Evolutionary conservation across 23 tunicate genomes (phyloP), one percentile per base, ranked within the genome.

Genomic region (Ascidia mentula): DNA sequence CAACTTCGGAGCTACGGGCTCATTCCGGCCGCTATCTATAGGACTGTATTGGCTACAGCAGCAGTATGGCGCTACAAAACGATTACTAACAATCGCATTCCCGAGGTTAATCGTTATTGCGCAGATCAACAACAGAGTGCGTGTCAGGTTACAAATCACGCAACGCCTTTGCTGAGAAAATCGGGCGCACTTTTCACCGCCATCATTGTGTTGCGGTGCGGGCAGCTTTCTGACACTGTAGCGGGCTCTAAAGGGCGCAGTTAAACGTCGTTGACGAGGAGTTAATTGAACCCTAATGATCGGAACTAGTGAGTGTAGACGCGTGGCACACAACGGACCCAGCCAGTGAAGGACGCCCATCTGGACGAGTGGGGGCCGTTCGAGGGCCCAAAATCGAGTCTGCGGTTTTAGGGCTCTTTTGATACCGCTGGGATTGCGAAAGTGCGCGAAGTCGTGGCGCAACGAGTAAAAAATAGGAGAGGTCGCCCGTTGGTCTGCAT

Each of bases 41-140:
- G 65, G 65, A 20, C n/a, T n/a, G n/a, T n/a, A n/a, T n/a, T n/a
- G n/a, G n/a, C n/a, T n/a, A n/a, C n/a, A n/a, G n/a, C n/a, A n/a
- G n/a, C n/a, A n/a, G n/a, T 20, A 5, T 53, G 65, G 28, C 13
- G 65, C 65, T 53, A 9, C 7, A 53, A 53, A 20, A 6, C 1
- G 12, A 53, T 28, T 9, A 53, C 12, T 9, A 28, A 5, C 65
- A 20, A 53, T 53, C 65, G 13, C 65, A 53, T 53, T 53, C 65
- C n/a, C 65, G 65, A 53, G 7, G 65, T 9, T 53, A 53, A 53
- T 53, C 65, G 65, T 53, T 53, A 53, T 53, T 53, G 65, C 65
- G 65, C 12, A 28, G 24, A 53, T 53, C 28, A 28, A 53, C 65
- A 53, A 53, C 65, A 28, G 24, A 53, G 24, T 20, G 28, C 65